Conservation (phyloP, 2,113 vertebrate species). For the Bostrychus sinensis region DNA sequence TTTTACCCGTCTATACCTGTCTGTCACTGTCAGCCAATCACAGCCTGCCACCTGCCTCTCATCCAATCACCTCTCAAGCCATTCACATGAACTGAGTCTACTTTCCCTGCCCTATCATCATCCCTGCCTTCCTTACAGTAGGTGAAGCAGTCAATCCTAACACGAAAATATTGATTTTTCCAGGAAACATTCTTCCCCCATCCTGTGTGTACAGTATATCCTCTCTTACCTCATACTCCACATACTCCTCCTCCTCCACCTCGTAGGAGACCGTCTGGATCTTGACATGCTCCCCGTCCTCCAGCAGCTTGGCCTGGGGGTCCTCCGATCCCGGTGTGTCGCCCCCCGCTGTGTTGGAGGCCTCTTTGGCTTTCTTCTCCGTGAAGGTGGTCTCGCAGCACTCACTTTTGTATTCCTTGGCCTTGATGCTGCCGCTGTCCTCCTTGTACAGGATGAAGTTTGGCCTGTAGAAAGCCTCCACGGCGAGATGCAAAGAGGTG, state of each 20-base stretch:
- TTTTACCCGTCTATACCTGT: too few relatives aligned
- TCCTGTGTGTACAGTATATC: background rate
- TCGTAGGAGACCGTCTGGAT: conserved; percentile 96
- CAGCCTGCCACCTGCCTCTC: too few relatives aligned
- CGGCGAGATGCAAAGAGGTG: conserved; percentile 92
- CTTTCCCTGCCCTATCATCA: too few relatives aligned
- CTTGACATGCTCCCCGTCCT: conserved; percentile 84
- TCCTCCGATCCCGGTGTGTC: conserved; percentile 68
- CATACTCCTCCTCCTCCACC: conserved; percentile 93
- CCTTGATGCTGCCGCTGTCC: conserved; percentile 82
- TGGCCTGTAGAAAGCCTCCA: conserved; percentile 92
- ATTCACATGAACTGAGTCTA: too few relatives aligned
- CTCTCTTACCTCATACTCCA: conserved; percentile 86
- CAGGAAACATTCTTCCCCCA: too few relatives aligned
- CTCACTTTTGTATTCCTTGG: conserved; percentile 89
- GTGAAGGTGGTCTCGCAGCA: conserved; percentile 95
- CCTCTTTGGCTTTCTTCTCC: conserved; percentile 83
- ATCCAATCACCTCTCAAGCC: too few relatives aligned
- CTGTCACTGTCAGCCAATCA: too few relatives aligned
- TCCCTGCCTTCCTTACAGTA: too few relatives aligned
- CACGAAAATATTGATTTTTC: too few relatives aligned
- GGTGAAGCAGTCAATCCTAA: too few relatives aligned
- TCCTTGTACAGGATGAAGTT: conserved; percentile 93
- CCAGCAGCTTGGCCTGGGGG: conserved; percentile 77
- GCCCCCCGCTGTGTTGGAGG: conserved; percentile 35